Evolutionary conservation across 2,113 vertebrate genomes (phyloP), one percentile per base, ranked within the genome.

Genomic region (Bos javanicus): DNA sequence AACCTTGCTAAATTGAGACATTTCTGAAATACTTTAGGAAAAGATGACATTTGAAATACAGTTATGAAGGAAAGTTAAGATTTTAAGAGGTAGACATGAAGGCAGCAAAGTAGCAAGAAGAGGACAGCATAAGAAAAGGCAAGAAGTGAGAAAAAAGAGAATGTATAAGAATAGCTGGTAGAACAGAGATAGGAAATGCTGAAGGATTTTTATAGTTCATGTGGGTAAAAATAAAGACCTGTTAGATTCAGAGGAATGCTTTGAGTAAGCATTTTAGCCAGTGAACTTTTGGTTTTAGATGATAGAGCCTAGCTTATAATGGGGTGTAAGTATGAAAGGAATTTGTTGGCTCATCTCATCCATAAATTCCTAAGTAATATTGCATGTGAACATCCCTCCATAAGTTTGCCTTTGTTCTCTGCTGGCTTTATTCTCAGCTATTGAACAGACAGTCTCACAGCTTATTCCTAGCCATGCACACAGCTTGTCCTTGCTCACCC

Each of bases 201-300:
- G 21, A 92, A 82, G 28, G 30, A 59, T 59, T 67, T 96, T 97
- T 59, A 36, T 92, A 92, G 92, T 92, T 94, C n/a, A 21, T 67
- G 14, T 54, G 67, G 82, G 54, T 60, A 87, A 95, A 96, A 93
- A 94, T 52, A 67, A 88, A 92, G 52, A 91, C 43, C 28, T 90
- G 39, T 64, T 87, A 59, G n/a, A 87, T 82, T 91, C 56, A 88
- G 76, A 96, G 21, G n/a, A 95, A 88, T 54, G 26, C 54, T 91
- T 87, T 83, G 30, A 90, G 43, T 62, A 81, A 78, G 50, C 52
- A 6, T 80, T 39, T 90, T 84, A 93, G 43, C n/a, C 7, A 91
- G 25, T 80, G 76, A 88, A 91, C 59, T 89, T 84, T 88, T 81
- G 39, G 14, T 92, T 46, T 28, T 26, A 88, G 57, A 52, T 81